Evolutionary conservation across 2,888 invertebrate genomes (phyloP).

Genomic region (Nineta flava): DNA sequence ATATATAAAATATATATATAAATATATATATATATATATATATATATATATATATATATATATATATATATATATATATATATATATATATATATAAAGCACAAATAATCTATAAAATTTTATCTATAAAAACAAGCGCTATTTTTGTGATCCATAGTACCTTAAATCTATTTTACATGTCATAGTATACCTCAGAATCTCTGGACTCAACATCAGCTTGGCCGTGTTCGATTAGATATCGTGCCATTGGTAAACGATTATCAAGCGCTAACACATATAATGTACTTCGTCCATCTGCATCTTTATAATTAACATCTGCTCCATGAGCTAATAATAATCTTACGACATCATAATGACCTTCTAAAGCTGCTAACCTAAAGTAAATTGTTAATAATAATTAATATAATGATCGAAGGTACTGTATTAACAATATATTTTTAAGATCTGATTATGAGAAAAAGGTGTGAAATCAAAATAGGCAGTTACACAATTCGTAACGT

Average conservation of each 20-base stretch:
- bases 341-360: slow-evolving; percentile 70
- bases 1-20: too few species aligned
- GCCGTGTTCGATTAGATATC: slow-evolving; percentile 60
- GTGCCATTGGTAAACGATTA: slow-evolving; percentile 69
- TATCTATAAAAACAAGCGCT: neutral
- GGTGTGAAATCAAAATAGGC: too few species aligned
- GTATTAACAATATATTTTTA: too few species aligned
- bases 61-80: neutral
- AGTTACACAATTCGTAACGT: too few species aligned
- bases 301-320: slow-evolving; percentile 75
- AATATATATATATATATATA: too few species aligned
- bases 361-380: slow-evolving; percentile 56
- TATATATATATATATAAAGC: slow-evolving; percentile 3
- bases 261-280: slow-evolving; percentile 82
- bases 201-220: slow-evolving; percentile 70
- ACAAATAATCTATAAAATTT: slow-evolving; percentile 4
- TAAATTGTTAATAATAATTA: neutral
- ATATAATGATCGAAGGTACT: too few species aligned
- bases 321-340: slow-evolving; percentile 51
- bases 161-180: neutral
- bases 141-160: neutral
- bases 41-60: too few species aligned
- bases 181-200: slow-evolving; percentile 48
- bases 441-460: too few species aligned
- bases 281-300: slow-evolving; percentile 84